Base-by-base conservation (phyloP, 92 coral and sea anemone genomes). In the Pocillopora grandis region DNA sequence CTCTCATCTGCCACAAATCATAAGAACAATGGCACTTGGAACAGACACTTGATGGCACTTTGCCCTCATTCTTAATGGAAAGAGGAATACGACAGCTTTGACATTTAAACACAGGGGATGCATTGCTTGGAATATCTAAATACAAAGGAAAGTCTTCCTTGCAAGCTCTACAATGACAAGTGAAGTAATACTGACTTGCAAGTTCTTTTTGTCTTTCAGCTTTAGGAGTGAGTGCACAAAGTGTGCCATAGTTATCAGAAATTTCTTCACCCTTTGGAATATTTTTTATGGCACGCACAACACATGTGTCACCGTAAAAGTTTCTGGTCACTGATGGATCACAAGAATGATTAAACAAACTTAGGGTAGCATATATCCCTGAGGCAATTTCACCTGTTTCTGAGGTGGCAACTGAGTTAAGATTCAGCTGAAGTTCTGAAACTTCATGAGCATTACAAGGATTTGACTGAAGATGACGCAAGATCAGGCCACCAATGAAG, bases 361-460 rank as follows among this genome's bases (percentile, higher is more conserved):
- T 96, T 76, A 96, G 77, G 12, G 98, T 94, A 27, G 94, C 97
- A 57, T 92, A 96, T 57, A 96, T 94, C 9, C 96, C 99, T 20
- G 99, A 94, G 20, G 98, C 99, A 82, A 94, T 93, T 76, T 96
- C 99, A 16, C 55, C 80, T 12, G 99, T 92, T 18, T 89, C 98
- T 27, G 99, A 96, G 17, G 95, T 94, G 77, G 88, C 97, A 79
- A 97, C 92, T 70, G 98, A 93, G 35, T 86, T 79, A 5, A 69
- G 85, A 56, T 91, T 84, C 27, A 94, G 93, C 61, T 94, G 89
- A 72, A 97, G 90, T 72, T 97, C 98, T 17, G 99, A 91, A 17
- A 97, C 89, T 80, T 97, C 99, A 81, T 97, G 99, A 0, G 99
- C 98, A 87, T 97, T 97, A 71, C 99, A 97, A 4, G 99, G 98